phyloP scores from a whole-genome alignment of 2,797 vertebrate genomes.

The Lutjanus campechanus region DNA sequence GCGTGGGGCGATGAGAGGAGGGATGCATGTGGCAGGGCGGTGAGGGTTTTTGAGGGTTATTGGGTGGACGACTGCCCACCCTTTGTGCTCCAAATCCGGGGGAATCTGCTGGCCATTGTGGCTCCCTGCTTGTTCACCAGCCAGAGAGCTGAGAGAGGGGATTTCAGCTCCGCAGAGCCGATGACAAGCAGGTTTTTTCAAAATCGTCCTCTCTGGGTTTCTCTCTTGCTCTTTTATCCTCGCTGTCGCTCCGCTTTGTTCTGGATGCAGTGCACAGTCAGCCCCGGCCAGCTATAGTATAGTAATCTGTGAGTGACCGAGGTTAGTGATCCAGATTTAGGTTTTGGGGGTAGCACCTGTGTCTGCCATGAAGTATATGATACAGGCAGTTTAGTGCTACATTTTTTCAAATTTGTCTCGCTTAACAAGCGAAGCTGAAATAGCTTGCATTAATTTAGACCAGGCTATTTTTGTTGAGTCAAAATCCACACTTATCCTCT shows the following conservation, averaged over 20 bases:
- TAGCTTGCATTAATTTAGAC: constrained; percentile 43
- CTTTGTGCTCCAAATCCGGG: constrained; percentile 88
- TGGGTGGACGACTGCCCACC: constrained; percentile 79
- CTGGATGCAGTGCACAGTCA: constrained; percentile 73
- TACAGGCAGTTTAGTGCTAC: constrained; percentile 8
- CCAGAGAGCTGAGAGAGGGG: constrained; percentile 87
- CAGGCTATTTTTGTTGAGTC: constrained; percentile 51
- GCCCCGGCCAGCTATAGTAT: constrained; percentile 71
- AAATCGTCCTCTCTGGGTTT: constrained; percentile 67
- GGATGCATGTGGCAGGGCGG: constrained; percentile 47
- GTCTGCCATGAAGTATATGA: constrained; percentile 14
- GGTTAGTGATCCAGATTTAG: constrained; percentile 56
- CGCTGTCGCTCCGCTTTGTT: constrained; percentile 73
- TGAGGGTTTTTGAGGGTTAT: constrained; percentile 66
- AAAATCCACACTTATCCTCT: constrained; percentile 58
- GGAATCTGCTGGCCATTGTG: constrained; percentile 87
- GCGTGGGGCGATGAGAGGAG: constrained; percentile 27
- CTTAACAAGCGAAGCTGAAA: constrained; percentile 46
- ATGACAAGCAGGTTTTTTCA: constrained; percentile 73
- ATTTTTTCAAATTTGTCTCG: constrained; percentile 34
- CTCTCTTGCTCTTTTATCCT: constrained; percentile 77
- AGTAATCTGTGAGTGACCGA: constrained; percentile 63
- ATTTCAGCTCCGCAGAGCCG: constrained; percentile 79
- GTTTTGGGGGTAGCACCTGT: constrained; percentile 46
- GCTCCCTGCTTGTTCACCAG: constrained; percentile 79